Evolutionary conservation across 2,113 vertebrate species (phyloP), one percentile per base, ranked within the genome.

Genomic region (Corvus hawaiiensis): DNA sequence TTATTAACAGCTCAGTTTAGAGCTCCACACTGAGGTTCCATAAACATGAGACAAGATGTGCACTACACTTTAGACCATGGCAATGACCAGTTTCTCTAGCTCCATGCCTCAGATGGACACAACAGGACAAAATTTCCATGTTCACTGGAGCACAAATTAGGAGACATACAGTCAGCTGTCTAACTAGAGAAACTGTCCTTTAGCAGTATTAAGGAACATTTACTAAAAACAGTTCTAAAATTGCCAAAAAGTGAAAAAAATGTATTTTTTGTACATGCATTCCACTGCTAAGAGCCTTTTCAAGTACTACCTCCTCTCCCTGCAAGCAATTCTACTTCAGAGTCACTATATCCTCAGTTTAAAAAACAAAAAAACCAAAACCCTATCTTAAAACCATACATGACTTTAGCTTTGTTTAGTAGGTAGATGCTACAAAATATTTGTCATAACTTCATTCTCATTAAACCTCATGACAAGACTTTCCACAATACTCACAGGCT

Each of bases 181-280:
- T 72, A 44, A 44, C 16, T 41, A 76, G 23, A 68, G 9, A 63
- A 94, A 54, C 3, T 44, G 10, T 15, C 10, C 72, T 10, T 86
- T 16, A 76, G 26, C 37, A 83, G 27, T 39, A 54, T 41, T 54
- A 67, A 58, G 48, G 44, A 59, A 64, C 3, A 33, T 1, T 15
- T 54, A 51, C 7, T 68, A 61, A 51, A 82, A 88, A 46, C 8
- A 77, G 14, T 8, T 52, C 6, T 74, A 32, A 49, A 92, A 21
- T 20, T 54, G 28, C n/a, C 8, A 44, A 37, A 37, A 79, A 49
- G 4, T 32, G 7, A 14, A 56, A 82, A 68, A 51, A 18, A 4
- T 1, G 0, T 13, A 16, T 19, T 66, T 79, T 69, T 67, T 30
- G 19, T 35, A 59, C 4, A 32, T 21, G 18, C 1, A 5, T 74